These are phyloP conservation scores for Synchiropus splendidus DNA, from an alignment of 2,113 vertebrate species.

Conservation along the genomic window DNA sequence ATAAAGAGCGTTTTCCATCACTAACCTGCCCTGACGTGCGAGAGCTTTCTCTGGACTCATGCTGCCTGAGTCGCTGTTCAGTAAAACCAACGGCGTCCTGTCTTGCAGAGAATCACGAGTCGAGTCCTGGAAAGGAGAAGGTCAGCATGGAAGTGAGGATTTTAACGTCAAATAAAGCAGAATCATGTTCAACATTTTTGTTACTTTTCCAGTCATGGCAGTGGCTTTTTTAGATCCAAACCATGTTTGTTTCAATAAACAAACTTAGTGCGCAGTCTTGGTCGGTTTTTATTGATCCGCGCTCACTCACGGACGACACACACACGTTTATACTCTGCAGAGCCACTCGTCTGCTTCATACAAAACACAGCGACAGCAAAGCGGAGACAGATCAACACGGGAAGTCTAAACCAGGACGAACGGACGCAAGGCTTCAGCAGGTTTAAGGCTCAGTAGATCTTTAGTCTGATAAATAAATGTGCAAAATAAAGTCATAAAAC, in stretches of 20 bases:
- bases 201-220: not conserved
- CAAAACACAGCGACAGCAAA: too few relatives aligned
- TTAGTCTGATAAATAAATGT: conserved; percentile 1
- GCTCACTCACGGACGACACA: not conserved
- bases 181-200: not conserved
- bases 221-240: not conserved
- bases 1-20: too few relatives aligned
- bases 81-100: not conserved
- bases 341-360: too few relatives aligned
- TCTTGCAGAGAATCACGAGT: conserved; percentile 61
- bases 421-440: conserved; percentile 17
- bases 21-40: too few relatives aligned
- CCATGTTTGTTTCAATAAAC: not conserved
- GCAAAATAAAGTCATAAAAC: too few relatives aligned
- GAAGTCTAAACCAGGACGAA: not conserved
- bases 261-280: not conserved
- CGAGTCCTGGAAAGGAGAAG: conserved; percentile 40
- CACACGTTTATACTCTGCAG: not conserved
- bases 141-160: conserved; percentile 29
- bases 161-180: not conserved
- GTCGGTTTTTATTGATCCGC: conserved; percentile 2
- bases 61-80: too few relatives aligned
- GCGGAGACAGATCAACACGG: not conserved
- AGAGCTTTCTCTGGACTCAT: too few relatives aligned
- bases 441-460: conserved; percentile 29